Conservation (phyloP, 2,888 invertebrate species). For the Cetonia aurata region DNA sequence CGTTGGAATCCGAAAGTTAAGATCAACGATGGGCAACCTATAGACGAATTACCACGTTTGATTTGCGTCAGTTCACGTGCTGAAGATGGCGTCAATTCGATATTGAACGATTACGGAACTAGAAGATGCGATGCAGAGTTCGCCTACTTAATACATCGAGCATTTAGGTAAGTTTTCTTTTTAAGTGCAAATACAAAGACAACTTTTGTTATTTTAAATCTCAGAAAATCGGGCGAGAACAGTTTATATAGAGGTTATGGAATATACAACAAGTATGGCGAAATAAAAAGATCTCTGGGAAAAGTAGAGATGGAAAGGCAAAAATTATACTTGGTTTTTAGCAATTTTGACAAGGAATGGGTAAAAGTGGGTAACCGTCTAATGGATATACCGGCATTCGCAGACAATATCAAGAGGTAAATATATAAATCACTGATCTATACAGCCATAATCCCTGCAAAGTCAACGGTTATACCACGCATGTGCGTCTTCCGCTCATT, state of each 20-base stretch:
- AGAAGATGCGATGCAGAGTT: slow-evolving; percentile 60
- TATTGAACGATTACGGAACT: slow-evolving; percentile 74
- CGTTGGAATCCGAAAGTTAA: slow-evolving; percentile 73
- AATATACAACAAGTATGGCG: slow-evolving; percentile 14
- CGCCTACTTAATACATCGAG: slow-evolving; percentile 56
- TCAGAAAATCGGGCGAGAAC: background rate
- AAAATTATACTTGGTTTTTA: slow-evolving; percentile 27
- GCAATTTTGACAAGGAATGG: slow-evolving; percentile 23
- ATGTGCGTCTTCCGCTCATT: too few species aligned
- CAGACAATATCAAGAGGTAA: slow-evolving; percentile 31
- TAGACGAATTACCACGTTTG: slow-evolving; percentile 77
- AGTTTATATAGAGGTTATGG: slow-evolving; percentile 13
- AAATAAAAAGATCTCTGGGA: background rate
- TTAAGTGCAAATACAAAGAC: background rate
- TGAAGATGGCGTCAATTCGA: slow-evolving; percentile 76
- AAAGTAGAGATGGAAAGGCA: background rate
- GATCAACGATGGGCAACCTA: slow-evolving; percentile 73
- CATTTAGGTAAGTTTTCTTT: slow-evolving; percentile 4
- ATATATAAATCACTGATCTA: too few species aligned
- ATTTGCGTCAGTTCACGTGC: slow-evolving; percentile 81
- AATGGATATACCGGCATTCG: slow-evolving; percentile 33
- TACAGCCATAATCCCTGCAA: too few species aligned
- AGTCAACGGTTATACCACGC: too few species aligned
- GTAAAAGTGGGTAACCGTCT: slow-evolving; percentile 15
- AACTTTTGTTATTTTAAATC: background rate